These are phyloP conservation scores for Lasioglossum calceatum DNA, from an alignment of 2,888 invertebrate genomes.

Conservation along the genomic window DNA sequence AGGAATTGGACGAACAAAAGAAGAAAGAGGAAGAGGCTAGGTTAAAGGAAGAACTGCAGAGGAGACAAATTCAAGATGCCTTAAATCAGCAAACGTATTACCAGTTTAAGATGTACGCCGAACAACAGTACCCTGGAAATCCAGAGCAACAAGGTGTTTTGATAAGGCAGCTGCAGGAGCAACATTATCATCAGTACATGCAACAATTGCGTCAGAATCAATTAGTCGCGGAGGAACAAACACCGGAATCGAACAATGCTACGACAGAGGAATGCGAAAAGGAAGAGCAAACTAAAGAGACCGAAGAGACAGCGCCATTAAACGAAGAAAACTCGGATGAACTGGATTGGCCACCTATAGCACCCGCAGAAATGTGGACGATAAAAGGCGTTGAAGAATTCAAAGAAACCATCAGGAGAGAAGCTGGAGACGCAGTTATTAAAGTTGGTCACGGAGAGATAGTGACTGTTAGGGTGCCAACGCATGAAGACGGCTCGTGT, in stretches of 20 bases:
- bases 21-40: conserved; percentile 88
- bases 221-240: conserved; percentile 80
- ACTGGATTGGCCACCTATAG: conserved; percentile 85
- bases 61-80: conserved; percentile 96
- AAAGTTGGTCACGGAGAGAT: conserved; percentile 98
- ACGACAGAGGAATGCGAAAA: conserved; percentile 18
- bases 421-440: conserved; percentile 94
- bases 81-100: conserved; percentile 97
- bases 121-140: conserved; percentile 95
- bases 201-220: conserved; percentile 91
- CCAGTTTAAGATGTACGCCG: conserved; percentile 96
- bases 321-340: conserved; percentile 75
- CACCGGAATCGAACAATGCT: conserved; percentile 55
- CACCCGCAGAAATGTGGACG: conserved; percentile 98
- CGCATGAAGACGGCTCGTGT: conserved; percentile 96
- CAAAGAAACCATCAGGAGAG: conserved; percentile 93
- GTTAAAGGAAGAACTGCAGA: conserved; percentile 87
- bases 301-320: conserved; percentile 68
- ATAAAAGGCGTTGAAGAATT: conserved; percentile 94
- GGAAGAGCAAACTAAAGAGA: conserved; percentile 61
- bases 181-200: conserved; percentile 99
- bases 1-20: conserved; percentile 82
- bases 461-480: conserved; percentile 98
- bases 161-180: conserved; percentile 97
- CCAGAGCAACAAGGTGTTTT: conserved; percentile 96